Evolutionary conservation across 30 jellyfish, hydroid and myxozoan genomes (phyloP).

Genomic region (Pelagia noctiluca): DNA sequence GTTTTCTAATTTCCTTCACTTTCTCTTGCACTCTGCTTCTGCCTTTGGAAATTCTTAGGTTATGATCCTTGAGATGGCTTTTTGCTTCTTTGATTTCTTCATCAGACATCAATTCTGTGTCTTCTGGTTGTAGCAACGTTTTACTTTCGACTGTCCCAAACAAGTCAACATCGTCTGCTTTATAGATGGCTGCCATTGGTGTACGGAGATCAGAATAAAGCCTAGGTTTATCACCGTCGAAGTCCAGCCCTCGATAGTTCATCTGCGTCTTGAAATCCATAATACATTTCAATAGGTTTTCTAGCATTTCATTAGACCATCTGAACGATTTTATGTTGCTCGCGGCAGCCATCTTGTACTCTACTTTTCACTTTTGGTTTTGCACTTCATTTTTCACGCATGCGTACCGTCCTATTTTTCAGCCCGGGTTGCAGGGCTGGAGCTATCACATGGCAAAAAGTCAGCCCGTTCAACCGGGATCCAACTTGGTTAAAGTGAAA

Average conservation of each 20-base stretch:
- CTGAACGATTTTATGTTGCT: conserved; percentile 27
- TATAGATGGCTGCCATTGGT: not conserved
- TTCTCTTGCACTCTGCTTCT: conserved; percentile 18
- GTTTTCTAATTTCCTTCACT: conserved; percentile 30
- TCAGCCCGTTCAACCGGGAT: not conserved
- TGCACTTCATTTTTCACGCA: too few relatives aligned
- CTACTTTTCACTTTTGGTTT: too few relatives aligned
- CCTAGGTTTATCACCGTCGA: conserved; percentile 33
- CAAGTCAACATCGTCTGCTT: not conserved
- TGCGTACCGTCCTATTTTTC: not conserved
- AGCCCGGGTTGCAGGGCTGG: conserved; percentile 13
- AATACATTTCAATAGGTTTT: not conserved
- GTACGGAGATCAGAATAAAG: not conserved
- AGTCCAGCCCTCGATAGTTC: conserved; percentile 16
- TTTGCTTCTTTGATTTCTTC: not conserved
- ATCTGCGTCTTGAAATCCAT: conserved; percentile 9
- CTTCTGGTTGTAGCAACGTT: not conserved
- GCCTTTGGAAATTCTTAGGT: conserved; percentile 8
- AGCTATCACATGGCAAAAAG: not conserved
- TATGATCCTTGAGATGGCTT: not conserved
- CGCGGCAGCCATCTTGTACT: too few relatives aligned
- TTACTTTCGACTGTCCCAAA: conserved; percentile 4
- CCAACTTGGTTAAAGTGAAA: conserved; percentile 3
- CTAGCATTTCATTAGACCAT: too few relatives aligned
- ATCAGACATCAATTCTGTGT: not conserved